phyloP scores from a whole-genome alignment of 2,113 vertebrate genomes.

The Rana temporaria region DNA sequence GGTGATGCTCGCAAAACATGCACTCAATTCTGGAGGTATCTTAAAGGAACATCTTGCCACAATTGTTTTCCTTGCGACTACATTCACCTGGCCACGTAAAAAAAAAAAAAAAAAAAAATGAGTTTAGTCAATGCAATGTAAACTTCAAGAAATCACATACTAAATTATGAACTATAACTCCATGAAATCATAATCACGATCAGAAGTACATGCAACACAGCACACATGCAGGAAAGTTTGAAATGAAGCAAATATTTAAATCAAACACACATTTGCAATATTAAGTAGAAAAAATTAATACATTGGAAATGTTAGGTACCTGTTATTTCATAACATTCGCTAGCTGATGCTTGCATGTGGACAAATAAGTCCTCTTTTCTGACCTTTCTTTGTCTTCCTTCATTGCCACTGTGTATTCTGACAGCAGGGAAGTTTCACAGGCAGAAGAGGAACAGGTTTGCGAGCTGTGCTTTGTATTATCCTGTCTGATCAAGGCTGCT shows the following conservation, averaged over 20 bases:
- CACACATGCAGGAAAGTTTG: neutral
- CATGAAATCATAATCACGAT: neutral
- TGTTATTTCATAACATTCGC: slow-evolving; percentile 7
- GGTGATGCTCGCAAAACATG: slow-evolving; percentile 59
- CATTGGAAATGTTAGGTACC: slow-evolving; percentile 13
- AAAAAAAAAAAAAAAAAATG: slow-evolving; percentile 53
- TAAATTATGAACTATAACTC: neutral
- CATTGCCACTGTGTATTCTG: neutral
- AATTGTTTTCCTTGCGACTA: slow-evolving; percentile 52
- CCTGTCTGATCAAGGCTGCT: slow-evolving; percentile 37
- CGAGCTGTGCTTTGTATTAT: slow-evolving; percentile 20
- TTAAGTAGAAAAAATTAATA: no score
- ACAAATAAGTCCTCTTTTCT: neutral
- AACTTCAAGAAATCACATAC: neutral
- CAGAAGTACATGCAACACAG: neutral
- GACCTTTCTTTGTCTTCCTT: slow-evolving; percentile 38
- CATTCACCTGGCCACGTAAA: slow-evolving; percentile 51
- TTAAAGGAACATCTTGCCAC: slow-evolving; percentile 61
- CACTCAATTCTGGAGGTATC: slow-evolving; percentile 57
- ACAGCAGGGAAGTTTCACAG: slow-evolving; percentile 29
- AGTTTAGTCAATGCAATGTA: slow-evolving; percentile 41
- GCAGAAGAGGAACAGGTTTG: slow-evolving; percentile 43
- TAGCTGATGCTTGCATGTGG: slow-evolving; percentile 21
- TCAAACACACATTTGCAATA: no score
- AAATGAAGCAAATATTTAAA: neutral